Evolutionary conservation across 2,113 vertebrate genomes (phyloP).

Genomic region (Verasper variegatus): DNA sequence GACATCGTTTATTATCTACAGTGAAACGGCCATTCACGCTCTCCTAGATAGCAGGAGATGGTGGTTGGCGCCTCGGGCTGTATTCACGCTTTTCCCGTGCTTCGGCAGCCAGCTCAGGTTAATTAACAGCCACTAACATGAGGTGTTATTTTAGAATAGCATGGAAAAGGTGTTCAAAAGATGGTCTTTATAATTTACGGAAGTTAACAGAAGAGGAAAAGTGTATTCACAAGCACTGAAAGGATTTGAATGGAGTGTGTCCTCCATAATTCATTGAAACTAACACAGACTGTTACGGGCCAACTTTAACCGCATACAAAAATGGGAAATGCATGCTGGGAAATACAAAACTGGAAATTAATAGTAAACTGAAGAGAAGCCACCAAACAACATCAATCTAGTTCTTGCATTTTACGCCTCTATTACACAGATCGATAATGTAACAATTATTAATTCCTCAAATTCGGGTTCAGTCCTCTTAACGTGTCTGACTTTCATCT

Average conservation of each 20-base stretch:
- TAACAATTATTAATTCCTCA: background rate
- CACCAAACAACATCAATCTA: background rate
- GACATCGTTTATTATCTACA: constrained; percentile 33
- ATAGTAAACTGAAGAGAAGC: background rate
- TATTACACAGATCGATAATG: background rate
- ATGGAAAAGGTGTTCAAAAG: background rate
- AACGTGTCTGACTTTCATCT: too few relatives aligned
- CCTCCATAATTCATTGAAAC: background rate
- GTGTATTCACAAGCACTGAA: background rate
- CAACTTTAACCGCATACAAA: background rate
- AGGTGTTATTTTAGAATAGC: constrained; percentile 7
- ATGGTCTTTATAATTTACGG: background rate
- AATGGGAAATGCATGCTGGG: background rate
- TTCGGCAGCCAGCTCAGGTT: background rate
- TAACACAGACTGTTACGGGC: background rate
- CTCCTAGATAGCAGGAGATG: constrained; percentile 17
- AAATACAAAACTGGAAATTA: background rate
- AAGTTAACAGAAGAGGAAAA: background rate
- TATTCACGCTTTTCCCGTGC: background rate
- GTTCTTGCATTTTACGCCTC: constrained; percentile 4
- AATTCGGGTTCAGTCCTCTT: too few relatives aligned
- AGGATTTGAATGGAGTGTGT: background rate
- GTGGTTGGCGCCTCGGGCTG: constrained; percentile 2
- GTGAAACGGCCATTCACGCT: constrained; percentile 10
- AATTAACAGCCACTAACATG: constrained; percentile 13